These are phyloP conservation scores for Hypomecis atomaria DNA, from an alignment of 2,888 invertebrate genomes.

Conservation along the genomic window DNA sequence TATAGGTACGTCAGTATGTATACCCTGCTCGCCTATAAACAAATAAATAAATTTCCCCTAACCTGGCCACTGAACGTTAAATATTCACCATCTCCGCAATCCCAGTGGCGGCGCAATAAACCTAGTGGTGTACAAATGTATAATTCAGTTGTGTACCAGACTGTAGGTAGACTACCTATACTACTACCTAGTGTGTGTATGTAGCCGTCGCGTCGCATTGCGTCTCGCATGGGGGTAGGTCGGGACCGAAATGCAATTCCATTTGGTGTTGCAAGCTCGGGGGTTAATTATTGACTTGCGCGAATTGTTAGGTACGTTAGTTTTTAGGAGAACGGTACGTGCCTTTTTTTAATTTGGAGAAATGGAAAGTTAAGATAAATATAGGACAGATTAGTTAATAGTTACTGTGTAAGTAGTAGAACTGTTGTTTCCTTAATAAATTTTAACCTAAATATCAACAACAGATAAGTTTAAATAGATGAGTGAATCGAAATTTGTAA, in stretches of 20 bases:
- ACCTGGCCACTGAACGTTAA: conserved; percentile 6
- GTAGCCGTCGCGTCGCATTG: conserved; percentile 55
- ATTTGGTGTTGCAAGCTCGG: conserved; percentile 25
- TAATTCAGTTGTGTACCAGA: conserved; percentile 72
- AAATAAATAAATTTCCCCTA: neutral
- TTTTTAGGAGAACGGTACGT: too few relatives aligned
- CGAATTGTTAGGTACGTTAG: too few relatives aligned
- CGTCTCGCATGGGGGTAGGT: conserved; percentile 71
- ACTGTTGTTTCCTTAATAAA: too few relatives aligned
- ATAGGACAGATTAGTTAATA: too few relatives aligned
- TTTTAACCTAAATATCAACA: too few relatives aligned
- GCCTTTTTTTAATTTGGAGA: too few relatives aligned
- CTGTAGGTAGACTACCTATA: conserved; percentile 17
- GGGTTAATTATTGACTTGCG: conserved; percentile 1
- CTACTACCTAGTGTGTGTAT: conserved; percentile 41
- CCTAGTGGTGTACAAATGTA: conserved; percentile 71
- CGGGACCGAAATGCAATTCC: conserved; percentile 42
- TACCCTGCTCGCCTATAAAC: too few relatives aligned
- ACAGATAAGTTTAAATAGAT: too few relatives aligned
- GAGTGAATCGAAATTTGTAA: too few relatives aligned
- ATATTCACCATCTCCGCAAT: conserved; percentile 54
- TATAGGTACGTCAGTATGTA: too few relatives aligned
- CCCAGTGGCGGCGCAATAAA: conserved; percentile 60
- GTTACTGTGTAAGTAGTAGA: too few relatives aligned
- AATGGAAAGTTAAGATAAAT: too few relatives aligned